These are phyloP conservation scores for Berghia stephanieae DNA, from an alignment of 1,140 invertebrate species.

Conservation along the genomic window DNA sequence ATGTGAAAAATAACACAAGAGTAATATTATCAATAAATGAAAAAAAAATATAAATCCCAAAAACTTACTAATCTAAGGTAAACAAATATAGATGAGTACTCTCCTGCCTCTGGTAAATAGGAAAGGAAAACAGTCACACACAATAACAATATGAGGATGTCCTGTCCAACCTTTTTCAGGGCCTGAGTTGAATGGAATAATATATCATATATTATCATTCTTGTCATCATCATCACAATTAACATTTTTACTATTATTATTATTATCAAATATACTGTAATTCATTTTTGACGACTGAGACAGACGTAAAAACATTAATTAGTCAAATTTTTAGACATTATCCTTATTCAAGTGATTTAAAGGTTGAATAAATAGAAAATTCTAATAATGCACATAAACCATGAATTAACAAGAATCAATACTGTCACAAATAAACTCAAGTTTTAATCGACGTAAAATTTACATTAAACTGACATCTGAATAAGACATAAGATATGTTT, in stretches of 20 bases:
- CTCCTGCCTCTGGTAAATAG: constrained; percentile 96
- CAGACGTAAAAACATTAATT: not conserved
- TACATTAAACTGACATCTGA: too few relatives aligned
- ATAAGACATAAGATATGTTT: not conserved
- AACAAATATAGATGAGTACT: constrained; percentile 99
- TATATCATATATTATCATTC: not conserved
- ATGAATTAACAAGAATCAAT: too few relatives aligned
- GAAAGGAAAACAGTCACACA: constrained; percentile 97
- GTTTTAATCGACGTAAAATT: too few relatives aligned
- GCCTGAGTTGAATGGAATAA: constrained; percentile 70
- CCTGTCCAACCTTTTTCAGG: constrained; percentile 92
- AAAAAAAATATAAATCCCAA: too few relatives aligned
- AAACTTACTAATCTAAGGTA: constrained; percentile 94
- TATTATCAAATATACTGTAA: too few relatives aligned
- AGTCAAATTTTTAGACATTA: too few relatives aligned
- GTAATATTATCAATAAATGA: too few relatives aligned
- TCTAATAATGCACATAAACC: not conserved
- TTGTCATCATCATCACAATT: too few relatives aligned
- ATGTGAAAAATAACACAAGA: not conserved
- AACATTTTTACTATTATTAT: too few relatives aligned
- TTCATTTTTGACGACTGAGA: not conserved
- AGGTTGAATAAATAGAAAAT: not conserved
- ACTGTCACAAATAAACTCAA: too few relatives aligned
- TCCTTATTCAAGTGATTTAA: too few relatives aligned
- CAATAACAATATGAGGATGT: constrained; percentile 94